Conservation (phyloP, 2,113 vertebrate genomes). For the Caloenas nicobarica region DNA sequence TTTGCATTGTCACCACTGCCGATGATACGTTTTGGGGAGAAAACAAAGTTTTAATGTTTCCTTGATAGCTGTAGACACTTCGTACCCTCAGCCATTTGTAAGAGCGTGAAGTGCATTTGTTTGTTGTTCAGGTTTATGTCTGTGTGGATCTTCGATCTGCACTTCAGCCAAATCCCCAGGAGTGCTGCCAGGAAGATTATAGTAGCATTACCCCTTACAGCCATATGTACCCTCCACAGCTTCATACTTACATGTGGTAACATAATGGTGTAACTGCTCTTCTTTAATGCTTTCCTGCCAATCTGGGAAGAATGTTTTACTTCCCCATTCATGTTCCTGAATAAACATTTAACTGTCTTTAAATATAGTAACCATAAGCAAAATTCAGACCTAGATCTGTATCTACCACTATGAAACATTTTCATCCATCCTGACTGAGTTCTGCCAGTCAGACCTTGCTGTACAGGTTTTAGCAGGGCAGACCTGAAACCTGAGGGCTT, state of each 20-base stretch:
- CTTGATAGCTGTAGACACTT: not conserved
- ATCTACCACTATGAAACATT: not conserved
- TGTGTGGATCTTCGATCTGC: not conserved
- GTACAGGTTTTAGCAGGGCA: not conserved
- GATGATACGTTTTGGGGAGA: not conserved
- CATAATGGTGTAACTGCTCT: not conserved
- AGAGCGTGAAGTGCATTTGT: not conserved
- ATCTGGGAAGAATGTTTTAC: not conserved
- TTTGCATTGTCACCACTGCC: not conserved
- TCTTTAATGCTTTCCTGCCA: not conserved
- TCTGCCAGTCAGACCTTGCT: not conserved
- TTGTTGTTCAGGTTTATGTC: slow-evolving; percentile 12
- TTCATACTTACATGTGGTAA: not conserved
- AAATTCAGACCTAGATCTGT: not conserved
- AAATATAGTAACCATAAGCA: not conserved
- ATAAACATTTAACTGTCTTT: not conserved
- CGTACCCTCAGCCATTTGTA: not conserved
- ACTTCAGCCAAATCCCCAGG: slow-evolving; percentile 24
- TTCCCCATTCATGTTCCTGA: not conserved
- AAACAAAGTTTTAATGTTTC: not conserved
- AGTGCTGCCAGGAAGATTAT: slow-evolving; percentile 26
- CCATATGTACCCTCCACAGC: slow-evolving; percentile 11
- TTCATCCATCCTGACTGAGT: not conserved
- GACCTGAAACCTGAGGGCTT: not conserved
- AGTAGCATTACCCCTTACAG: slow-evolving; percentile 21